Conservation (phyloP, 53 echinoderm and acorn worm genomes). For the Zoroaster sp. region DNA sequence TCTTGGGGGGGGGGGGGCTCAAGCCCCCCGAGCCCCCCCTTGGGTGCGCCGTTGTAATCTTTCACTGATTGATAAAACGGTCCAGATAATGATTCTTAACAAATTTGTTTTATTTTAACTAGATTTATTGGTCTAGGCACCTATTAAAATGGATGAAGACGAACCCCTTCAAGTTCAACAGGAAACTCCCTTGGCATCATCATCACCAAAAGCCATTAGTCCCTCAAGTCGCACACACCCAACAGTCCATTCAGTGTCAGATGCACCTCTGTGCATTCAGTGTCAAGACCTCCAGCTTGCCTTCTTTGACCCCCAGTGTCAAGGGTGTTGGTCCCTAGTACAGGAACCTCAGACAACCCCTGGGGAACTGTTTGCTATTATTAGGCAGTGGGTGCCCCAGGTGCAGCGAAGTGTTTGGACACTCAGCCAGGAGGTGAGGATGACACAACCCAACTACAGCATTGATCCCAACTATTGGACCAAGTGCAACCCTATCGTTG, state of each 20-base stretch:
- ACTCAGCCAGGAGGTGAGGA: constrained; percentile 65
- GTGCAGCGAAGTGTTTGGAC: constrained; percentile 45
- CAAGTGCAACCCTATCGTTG: neutral
- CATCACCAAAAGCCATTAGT: neutral
- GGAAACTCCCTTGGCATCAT: neutral
- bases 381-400: constrained; percentile 71
- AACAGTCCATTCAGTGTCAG: constrained; percentile 27
- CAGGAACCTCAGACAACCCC: constrained; percentile 37
- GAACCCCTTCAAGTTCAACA: neutral
- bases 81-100: too few relatives aligned
- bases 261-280: constrained; percentile 52
- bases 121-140: neutral
- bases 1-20: too few relatives aligned
- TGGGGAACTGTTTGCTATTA: constrained; percentile 61
- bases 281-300: constrained; percentile 47
- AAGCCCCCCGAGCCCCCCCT: too few relatives aligned
- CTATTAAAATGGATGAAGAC: constrained; percentile 8
- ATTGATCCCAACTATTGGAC: neutral
- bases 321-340: constrained; percentile 53
- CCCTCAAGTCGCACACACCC: constrained; percentile 13
- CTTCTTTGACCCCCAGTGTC: constrained; percentile 70
- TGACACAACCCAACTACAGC: neutral
- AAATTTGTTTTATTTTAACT: too few relatives aligned
- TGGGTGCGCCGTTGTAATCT: too few relatives aligned
- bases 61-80: too few relatives aligned